phyloP scores from a whole-genome alignment of 2,888 invertebrate species.

The Apeira syringaria region DNA sequence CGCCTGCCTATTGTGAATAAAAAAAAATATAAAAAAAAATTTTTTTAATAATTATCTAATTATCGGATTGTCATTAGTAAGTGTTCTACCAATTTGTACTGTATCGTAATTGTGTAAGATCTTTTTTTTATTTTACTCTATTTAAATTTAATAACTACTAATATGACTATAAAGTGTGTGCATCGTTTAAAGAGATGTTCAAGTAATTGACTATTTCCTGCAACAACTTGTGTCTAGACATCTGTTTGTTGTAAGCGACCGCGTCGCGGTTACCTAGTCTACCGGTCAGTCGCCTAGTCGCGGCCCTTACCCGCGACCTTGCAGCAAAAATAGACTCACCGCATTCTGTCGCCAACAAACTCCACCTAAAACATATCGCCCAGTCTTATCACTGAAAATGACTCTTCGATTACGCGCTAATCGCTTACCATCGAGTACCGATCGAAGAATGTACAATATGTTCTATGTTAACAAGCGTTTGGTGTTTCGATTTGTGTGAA shows the following conservation, averaged over 20 bases:
- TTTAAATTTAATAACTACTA: too few species aligned
- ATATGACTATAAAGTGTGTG: too few species aligned
- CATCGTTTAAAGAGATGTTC: too few species aligned
- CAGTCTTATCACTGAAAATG: constrained; percentile 79
- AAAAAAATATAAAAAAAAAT: too few species aligned
- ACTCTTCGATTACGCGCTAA: constrained; percentile 69
- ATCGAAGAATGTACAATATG: constrained; percentile 62
- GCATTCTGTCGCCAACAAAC: constrained; percentile 66
- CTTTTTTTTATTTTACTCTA: too few species aligned
- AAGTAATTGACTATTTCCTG: background rate
- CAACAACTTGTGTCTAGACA: too few species aligned
- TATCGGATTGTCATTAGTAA: too few species aligned
- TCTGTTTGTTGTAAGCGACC: too few species aligned
- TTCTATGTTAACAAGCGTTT: constrained; percentile 40
- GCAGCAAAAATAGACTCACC: constrained; percentile 63
- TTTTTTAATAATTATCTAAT: too few species aligned
- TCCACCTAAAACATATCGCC: constrained; percentile 54
- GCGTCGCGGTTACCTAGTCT: constrained; percentile 3
- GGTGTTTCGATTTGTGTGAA: constrained; percentile 59
- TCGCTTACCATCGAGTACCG: constrained; percentile 55
- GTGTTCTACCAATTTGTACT: too few species aligned
- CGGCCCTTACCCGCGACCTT: constrained; percentile 70
- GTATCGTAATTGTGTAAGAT: too few species aligned
- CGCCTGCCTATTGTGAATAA: too few species aligned
- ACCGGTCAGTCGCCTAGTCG: constrained; percentile 42